These are phyloP conservation scores for Falco punctatus DNA, from an alignment of 2,113 vertebrate species.

Conservation along the genomic window DNA sequence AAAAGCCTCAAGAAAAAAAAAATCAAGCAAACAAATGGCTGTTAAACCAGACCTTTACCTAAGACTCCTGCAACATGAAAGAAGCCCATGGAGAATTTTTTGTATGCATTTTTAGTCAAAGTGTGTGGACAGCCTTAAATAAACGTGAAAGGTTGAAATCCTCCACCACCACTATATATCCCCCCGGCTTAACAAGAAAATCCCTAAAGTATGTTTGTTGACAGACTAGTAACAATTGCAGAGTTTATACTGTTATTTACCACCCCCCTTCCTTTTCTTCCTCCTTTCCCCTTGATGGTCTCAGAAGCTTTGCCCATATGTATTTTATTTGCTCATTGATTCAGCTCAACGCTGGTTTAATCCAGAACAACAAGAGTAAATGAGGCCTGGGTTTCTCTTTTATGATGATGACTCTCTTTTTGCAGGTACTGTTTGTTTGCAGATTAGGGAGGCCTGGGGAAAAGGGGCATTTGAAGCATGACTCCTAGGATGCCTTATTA, in stretches of 20 bases:
- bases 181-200: constrained; percentile 47
- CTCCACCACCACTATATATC: not conserved
- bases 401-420: not conserved
- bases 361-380: not conserved
- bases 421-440: constrained; percentile 1
- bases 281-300: not conserved
- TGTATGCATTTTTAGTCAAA: not conserved
- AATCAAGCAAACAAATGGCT: not conserved
- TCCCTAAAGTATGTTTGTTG: constrained; percentile 56
- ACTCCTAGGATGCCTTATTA: constrained; percentile 17
- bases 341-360: not conserved
- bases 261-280: not conserved
- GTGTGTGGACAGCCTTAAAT: constrained; percentile 28
- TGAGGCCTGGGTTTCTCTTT: not conserved
- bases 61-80: constrained; percentile 20
- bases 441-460: constrained; percentile 7
- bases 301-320: not conserved
- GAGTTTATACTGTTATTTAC: constrained; percentile 22
- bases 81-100: not conserved
- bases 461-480: not conserved
- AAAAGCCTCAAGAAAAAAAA: not conserved
- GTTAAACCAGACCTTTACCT: constrained; percentile 11
- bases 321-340: constrained; percentile 9
- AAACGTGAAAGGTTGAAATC: not conserved
- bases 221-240: constrained; percentile 16